phyloP scores from a whole-genome alignment of 2,888 invertebrate genomes.

The Agrotis puta region DNA sequence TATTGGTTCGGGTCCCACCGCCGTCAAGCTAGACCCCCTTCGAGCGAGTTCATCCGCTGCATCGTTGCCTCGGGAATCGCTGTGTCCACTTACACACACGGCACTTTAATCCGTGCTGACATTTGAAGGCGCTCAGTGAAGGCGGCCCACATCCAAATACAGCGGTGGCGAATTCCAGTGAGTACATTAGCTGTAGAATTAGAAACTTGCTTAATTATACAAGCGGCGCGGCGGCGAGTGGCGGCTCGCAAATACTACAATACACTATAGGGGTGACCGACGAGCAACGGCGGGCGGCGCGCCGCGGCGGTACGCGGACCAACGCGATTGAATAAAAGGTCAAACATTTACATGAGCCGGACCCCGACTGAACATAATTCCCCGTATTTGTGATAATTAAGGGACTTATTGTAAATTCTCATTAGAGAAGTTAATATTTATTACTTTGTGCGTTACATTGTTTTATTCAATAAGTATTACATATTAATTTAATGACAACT shows the following conservation, averaged over 20 bases:
- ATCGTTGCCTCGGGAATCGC: too few species aligned
- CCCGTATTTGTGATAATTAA: conserved; percentile 28
- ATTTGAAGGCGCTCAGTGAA: not conserved
- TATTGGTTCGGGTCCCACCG: too few species aligned
- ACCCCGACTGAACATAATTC: not conserved
- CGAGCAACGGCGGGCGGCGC: not conserved
- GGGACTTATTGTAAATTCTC: conserved; percentile 20
- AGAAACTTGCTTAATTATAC: conserved; percentile 47
- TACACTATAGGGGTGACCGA: too few species aligned
- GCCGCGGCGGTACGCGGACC: not conserved
- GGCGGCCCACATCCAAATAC: conserved; percentile 4
- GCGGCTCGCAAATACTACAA: too few species aligned
- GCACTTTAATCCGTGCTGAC: not conserved
- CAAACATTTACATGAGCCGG: conserved; percentile 37
- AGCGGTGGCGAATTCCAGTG: not conserved
- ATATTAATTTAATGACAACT: not conserved
- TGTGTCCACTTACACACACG: too few species aligned
- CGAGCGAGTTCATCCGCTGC: too few species aligned
- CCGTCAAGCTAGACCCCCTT: too few species aligned
- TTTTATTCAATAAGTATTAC: not conserved
- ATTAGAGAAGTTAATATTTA: conserved; percentile 18
- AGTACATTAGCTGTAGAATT: conserved; percentile 39
- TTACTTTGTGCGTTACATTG: conserved; percentile 3
- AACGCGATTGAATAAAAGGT: conserved; percentile 41
- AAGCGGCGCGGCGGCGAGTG: not conserved